Conservation (phyloP, 2,113 vertebrate genomes). For the Dicerorhinus sumatrensis region DNA sequence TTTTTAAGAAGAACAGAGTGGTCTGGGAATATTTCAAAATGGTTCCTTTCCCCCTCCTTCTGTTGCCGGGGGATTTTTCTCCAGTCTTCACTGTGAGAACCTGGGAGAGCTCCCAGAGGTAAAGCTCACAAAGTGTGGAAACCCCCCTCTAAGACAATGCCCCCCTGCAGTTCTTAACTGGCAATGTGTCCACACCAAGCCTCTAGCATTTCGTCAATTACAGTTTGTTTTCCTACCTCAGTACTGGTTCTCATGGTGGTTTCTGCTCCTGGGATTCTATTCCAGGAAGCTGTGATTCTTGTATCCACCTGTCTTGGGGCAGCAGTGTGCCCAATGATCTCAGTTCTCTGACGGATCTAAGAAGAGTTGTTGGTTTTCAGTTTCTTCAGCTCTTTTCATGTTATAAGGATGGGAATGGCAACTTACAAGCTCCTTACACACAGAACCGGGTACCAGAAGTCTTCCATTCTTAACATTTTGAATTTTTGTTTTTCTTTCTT, state of each 20-base stretch:
- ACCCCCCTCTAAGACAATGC: background rate
- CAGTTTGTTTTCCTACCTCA: background rate
- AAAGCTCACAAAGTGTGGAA: background rate
- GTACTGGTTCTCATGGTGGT: rapidly evolving
- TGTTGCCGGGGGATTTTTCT: background rate
- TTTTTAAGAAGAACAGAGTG: background rate
- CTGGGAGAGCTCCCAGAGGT: background rate
- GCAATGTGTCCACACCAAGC: background rate
- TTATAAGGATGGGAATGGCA: background rate
- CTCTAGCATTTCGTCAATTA: background rate
- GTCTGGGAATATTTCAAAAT: background rate
- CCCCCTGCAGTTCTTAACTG: background rate
- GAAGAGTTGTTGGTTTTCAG: background rate
- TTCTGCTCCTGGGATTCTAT: background rate
- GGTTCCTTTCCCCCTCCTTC: background rate
- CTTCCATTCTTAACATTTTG: background rate
- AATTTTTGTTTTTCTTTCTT: background rate
- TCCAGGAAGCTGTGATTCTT: background rate
- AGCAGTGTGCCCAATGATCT: background rate
- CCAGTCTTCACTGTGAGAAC: background rate
- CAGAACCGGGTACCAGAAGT: background rate
- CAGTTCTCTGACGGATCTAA: background rate
- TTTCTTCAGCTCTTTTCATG: background rate
- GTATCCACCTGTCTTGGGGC: background rate
- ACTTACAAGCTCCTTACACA: background rate